Evolutionary conservation across 2,113 vertebrate genomes (phyloP), one percentile per base, ranked within the genome.

Genomic region (Channa maculata): DNA sequence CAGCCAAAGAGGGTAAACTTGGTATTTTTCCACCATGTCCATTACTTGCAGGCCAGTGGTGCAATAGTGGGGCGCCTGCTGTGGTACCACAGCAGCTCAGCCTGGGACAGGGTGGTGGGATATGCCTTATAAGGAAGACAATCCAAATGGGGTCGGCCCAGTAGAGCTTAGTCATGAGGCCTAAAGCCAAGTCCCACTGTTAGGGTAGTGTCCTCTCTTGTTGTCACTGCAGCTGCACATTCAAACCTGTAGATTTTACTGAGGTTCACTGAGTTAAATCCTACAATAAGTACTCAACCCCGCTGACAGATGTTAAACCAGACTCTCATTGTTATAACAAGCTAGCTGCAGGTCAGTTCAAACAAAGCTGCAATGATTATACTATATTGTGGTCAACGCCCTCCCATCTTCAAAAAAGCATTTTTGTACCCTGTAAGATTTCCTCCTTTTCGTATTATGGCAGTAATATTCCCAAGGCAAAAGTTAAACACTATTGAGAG

Each of bases 51-150:
- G 71, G 73, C 84, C 55, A 55, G 80, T 54, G 68, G 34, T 81
- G 15, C 55, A 55, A 79, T 54, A 65, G 34, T 81, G 15, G 49
- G 62, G 57, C 85, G 65, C 65, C 84, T 87, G 84, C 77, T 85
- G 86, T 79, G 58, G 84, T 75, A 73, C 71, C 65, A 80, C 54
- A 79, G 75, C 80, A 84, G 79, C 70, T 84, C 43, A 51, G 53
- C 79, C 41, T 55, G 73, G 79, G 85, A 86, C 79, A 62, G 74
- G 84, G 82, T 57, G 76, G 88, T 67, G 80, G 88, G 81, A 50
- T 75, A 77, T 4, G 59, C 92, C 92, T 88, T 92, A 92, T 93
- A 93, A 91, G 92, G 92, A 91, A 90, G 87, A 84, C 83, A 79
- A 81, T 85, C 76, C n/a, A 53, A 81, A 82, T 80, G 83, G 60